These are phyloP conservation scores for Ephydatia muelleri DNA, from an alignment of 37 sponge, comb jelly and placozoan species.

Conservation along the genomic window DNA sequence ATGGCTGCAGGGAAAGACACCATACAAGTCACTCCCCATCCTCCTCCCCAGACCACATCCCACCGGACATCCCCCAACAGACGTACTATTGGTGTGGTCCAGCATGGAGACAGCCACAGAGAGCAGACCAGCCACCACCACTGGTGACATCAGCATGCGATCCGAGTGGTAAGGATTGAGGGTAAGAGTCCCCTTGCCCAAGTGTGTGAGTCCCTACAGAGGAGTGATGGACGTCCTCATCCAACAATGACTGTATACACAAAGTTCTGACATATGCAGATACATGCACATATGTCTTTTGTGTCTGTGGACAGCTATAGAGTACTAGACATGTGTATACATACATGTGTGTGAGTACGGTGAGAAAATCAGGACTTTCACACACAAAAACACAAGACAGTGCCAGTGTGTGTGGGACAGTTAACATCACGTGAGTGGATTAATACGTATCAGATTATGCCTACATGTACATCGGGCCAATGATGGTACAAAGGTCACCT, in stretches of 20 bases:
- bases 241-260: not conserved
- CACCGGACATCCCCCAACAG: too few relatives aligned
- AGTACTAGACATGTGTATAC: not conserved
- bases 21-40: not conserved
- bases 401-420: too few relatives aligned
- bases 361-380: too few relatives aligned
- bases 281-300: too few relatives aligned
- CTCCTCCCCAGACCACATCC: not conserved
- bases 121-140: constrained; percentile 88
- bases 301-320: not conserved
- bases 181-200: constrained; percentile 97
- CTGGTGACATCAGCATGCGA: constrained; percentile 81
- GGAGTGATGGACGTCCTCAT: not conserved
- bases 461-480: too few relatives aligned
- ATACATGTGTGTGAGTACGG: not conserved
- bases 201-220: constrained; percentile 88
- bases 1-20: constrained; percentile 37
- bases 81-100: constrained; percentile 85
- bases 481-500: too few relatives aligned
- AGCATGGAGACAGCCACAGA: constrained; percentile 70
- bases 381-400: too few relatives aligned
- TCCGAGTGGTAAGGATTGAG: constrained; percentile 95
- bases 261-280: too few relatives aligned
- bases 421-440: too few relatives aligned
- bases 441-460: too few relatives aligned